Evolutionary conservation across 2,113 vertebrate species (phyloP).

Genomic region (Nipponia nippon): DNA sequence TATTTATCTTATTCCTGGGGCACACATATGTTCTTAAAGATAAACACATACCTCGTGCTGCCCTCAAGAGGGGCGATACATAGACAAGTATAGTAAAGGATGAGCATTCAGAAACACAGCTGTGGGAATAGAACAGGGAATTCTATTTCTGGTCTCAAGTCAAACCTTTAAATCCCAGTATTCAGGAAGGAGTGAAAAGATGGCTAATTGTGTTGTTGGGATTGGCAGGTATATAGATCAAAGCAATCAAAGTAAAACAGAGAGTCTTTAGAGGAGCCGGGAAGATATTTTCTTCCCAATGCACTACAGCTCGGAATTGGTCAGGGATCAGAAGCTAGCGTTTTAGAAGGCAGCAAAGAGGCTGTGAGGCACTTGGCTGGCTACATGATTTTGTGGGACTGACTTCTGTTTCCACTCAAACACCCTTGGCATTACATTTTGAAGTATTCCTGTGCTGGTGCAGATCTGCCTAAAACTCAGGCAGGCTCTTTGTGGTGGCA

Average conservation of each 20-base stretch:
- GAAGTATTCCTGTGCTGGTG: neutral
- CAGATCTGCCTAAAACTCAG: neutral
- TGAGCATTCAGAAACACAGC: neutral
- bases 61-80: neutral
- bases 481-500: neutral
- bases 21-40: neutral
- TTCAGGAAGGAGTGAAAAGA: neutral
- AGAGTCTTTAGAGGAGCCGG: neutral
- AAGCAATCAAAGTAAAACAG: neutral
- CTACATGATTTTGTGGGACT: neutral
- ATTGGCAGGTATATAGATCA: neutral
- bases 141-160: neutral
- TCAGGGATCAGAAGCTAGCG: neutral
- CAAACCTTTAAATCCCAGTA: neutral
- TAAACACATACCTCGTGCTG: neutral
- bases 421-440: neutral
- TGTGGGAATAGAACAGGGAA: neutral
- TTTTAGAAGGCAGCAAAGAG: neutral
- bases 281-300: neutral
- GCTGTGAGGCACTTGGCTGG: neutral
- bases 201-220: neutral
- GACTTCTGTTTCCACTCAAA: neutral
- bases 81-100: neutral
- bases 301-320: neutral
- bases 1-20: neutral